These are phyloP conservation scores for Lasiurus borealis DNA, from an alignment of 2,113 vertebrate species.

Conservation along the genomic window DNA sequence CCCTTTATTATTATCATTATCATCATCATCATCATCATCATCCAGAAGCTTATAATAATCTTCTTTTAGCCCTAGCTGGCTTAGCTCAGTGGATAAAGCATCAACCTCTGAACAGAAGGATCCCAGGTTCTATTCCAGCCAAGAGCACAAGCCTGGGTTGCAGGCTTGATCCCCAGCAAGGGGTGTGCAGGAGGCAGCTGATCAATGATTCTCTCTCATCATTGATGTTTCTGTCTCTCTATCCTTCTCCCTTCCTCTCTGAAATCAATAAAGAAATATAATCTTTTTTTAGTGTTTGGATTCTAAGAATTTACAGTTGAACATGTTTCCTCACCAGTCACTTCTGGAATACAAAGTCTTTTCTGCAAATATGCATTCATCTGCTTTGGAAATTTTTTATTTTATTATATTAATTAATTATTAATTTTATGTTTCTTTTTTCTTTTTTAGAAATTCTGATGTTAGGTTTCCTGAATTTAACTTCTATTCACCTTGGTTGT, in stretches of 20 bases:
- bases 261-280: neutral
- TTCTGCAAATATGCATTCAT: neutral
- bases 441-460: neutral
- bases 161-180: too few species aligned
- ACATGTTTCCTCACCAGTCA: neutral
- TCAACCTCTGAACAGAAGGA: too few species aligned
- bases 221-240: too few species aligned
- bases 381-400: neutral
- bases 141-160: too few species aligned
- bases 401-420: constrained; percentile 36
- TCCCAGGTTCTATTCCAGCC: too few species aligned
- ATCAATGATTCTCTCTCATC: too few species aligned
- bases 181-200: too few species aligned
- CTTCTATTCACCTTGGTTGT: neutral
- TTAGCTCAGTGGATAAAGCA: too few species aligned
- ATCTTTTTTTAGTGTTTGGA: neutral
- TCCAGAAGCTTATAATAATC: neutral
- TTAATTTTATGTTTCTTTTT: neutral
- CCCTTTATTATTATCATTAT: neutral
- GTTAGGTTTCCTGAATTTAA: neutral
- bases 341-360: neutral
- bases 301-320: neutral
- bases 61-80: neutral
- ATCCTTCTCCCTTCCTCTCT: too few species aligned
- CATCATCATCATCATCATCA: neutral